Conservation (phyloP, 2,888 invertebrate species). For the Acanthosepion esculentum region DNA sequence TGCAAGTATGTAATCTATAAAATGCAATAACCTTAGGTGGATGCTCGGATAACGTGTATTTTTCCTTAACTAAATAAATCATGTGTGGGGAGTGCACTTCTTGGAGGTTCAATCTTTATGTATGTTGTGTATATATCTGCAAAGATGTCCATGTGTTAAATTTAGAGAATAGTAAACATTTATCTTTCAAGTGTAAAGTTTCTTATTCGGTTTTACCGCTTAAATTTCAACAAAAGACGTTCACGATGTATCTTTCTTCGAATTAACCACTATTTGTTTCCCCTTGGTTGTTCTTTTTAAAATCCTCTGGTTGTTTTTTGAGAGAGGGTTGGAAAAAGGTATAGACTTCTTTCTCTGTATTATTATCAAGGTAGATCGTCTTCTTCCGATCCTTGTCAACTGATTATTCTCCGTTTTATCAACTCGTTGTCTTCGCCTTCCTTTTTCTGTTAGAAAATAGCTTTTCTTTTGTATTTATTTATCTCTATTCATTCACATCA, state of each 20-base stretch:
- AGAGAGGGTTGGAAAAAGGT: neutral
- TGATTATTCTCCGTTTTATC: neutral
- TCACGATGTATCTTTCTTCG: neutral
- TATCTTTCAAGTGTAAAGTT: neutral
- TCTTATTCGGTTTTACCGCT: neutral
- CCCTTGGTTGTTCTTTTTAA: neutral
- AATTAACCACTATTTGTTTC: neutral
- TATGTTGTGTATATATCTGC: neutral
- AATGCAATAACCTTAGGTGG: neutral
- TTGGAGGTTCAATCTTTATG: neutral
- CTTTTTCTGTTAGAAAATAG: neutral
- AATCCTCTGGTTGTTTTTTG: neutral
- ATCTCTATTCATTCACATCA: too few species aligned
- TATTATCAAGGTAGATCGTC: neutral
- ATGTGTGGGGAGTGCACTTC: constrained; percentile 2
- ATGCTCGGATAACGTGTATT: neutral
- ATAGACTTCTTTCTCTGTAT: neutral
- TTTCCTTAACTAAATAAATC: constrained; percentile 14
- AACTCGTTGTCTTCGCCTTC: neutral
- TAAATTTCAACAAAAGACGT: neutral
- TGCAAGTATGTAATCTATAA: neutral
- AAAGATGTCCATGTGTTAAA: constrained; percentile 8
- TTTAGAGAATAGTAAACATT: neutral
- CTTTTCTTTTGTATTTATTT: neutral
- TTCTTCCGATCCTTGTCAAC: neutral